Conservation (phyloP, 2,888 invertebrate genomes). For the Spodoptera exigua region DNA sequence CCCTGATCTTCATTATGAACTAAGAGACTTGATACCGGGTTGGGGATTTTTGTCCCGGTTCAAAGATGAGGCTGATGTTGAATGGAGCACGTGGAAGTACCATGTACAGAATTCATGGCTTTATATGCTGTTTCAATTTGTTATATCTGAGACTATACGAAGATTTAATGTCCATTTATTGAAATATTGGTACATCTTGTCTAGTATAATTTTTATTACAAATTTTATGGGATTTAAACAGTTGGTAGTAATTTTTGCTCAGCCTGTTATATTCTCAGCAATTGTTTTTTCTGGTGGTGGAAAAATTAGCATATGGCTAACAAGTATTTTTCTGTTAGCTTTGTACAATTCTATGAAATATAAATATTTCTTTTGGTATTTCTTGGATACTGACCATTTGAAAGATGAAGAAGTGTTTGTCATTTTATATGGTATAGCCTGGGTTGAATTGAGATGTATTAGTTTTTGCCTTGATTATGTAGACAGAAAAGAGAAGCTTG, state of each 20-base stretch:
- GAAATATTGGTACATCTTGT: constrained; percentile 88
- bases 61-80: constrained; percentile 92
- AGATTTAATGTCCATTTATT: constrained; percentile 66
- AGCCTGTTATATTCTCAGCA: constrained; percentile 87
- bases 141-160: constrained; percentile 86
- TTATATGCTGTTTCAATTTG: constrained; percentile 88
- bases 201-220: constrained; percentile 84
- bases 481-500: constrained; percentile 65
- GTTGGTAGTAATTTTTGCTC: constrained; percentile 83
- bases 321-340: constrained; percentile 83
- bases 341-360: constrained; percentile 86
- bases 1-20: constrained; percentile 58
- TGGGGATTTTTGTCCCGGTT: constrained; percentile 88
- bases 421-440: constrained; percentile 89
- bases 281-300: constrained; percentile 83
- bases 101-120: constrained; percentile 86
- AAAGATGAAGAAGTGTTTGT: constrained; percentile 88
- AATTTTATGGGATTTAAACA: constrained; percentile 85
- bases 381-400: constrained; percentile 79
- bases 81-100: constrained; percentile 92
- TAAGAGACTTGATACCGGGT: constrained; percentile 88
- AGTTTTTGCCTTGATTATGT: constrained; percentile 92
- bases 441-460: constrained; percentile 93
- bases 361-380: constrained; percentile 82
- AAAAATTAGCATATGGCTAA: constrained; percentile 88